Base-by-base conservation (phyloP, 2,797 vertebrate genomes). In the Heliangelus exortis region DNA sequence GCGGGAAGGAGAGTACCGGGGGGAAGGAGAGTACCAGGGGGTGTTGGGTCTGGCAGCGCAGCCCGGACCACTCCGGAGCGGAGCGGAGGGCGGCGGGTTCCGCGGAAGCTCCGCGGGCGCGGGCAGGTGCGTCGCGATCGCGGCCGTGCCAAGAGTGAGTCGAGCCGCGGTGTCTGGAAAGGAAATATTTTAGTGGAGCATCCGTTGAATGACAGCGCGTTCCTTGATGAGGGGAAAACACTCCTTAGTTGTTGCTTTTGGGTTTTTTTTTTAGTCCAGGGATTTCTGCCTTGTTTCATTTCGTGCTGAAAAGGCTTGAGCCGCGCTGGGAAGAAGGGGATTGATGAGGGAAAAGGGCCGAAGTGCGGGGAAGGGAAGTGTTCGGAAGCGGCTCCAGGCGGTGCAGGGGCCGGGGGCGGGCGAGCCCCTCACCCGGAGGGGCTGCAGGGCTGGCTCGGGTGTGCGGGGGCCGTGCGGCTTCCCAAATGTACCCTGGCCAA, bases 101-200 rank as follows among this genome's bases (percentile, higher is more conserved):
- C 47, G 47, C 47, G 47, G 47, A 21, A 19, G 47, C 9, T 22
- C 47, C 20, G 47, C 20, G 47, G 92, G 84, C 90, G 91, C 26
- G 80, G 92, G 84, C 92, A 93, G 84, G 81, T 78, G 92, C 88
- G 71, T 50, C 43, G 80, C 33, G 59, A 82, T 90, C 50, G 61
- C 36, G 78, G 50, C 75, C 8, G 83, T 45, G 92, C 88, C 86
- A 22, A 80, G 67, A 28, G 5, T 22, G 91, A 87, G 82, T 72
- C 91, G 50, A 57, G 45, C 68, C 75, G 87, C 65, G 68, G 78
- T 75, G 96, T 76, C 92, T 95, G 95, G 84, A 47, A 85, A 75
- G 94, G 94, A 89, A 91, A 92, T 72, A 23, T 79, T 92, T 58
- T 4, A 58, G 74, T 74, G 76, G 8, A 72, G 4, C 74, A 21